These are phyloP conservation scores for Acinonyx jubatus DNA, from an alignment of 2,113 vertebrate genomes.

Conservation along the genomic window DNA sequence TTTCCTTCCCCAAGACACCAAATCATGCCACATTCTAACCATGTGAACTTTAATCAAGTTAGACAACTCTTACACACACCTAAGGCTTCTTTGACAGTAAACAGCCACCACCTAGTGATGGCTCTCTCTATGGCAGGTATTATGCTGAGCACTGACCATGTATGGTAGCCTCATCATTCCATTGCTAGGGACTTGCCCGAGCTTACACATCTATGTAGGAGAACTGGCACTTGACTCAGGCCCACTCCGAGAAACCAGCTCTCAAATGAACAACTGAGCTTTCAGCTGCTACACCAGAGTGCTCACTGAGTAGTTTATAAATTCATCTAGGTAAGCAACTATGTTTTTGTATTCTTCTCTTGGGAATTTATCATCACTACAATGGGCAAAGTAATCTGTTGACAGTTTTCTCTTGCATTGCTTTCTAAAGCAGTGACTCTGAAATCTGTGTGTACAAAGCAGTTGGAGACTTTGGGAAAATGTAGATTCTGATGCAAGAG, in stretches of 20 bases:
- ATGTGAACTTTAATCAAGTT: background rate
- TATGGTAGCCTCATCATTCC: background rate
- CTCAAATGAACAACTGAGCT: background rate
- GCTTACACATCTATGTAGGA: background rate
- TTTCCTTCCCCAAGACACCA: conserved; percentile 7
- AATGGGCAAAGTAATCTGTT: background rate
- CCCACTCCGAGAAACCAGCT: background rate
- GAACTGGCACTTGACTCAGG: background rate
- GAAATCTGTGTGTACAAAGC: background rate
- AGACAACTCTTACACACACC: background rate
- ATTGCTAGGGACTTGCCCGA: background rate
- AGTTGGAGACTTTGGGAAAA: background rate
- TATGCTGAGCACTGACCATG: background rate
- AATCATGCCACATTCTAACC: background rate
- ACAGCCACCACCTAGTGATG: background rate
- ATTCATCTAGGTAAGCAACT: background rate
- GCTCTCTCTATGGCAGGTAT: background rate
- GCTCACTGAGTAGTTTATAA: background rate
- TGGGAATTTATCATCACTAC: background rate
- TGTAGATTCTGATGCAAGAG: background rate
- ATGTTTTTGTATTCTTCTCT: background rate
- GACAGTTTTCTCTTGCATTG: background rate
- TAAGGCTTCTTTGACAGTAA: background rate
- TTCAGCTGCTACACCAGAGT: background rate
- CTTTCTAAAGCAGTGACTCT: background rate